phyloP scores from a whole-genome alignment of 2,797 vertebrate genomes.

The Phataginus tetradactyla region DNA sequence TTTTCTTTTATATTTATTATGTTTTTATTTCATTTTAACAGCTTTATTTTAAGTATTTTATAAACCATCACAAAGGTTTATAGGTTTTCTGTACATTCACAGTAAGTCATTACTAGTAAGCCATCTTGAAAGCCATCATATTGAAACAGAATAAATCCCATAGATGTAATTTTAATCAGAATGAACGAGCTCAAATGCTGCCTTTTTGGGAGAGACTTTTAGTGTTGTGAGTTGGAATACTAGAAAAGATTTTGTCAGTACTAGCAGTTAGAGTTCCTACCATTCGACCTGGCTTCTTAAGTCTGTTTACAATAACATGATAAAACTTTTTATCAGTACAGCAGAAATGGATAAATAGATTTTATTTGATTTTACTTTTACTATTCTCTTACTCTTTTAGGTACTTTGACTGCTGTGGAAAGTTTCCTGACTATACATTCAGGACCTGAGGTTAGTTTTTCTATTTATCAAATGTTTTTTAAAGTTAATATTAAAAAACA shows the following conservation, averaged over 20 bases:
- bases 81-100: slow-evolving; percentile 3
- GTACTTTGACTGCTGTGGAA: slow-evolving; percentile 95
- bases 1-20: not conserved
- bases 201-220: not conserved
- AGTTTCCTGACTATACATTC: slow-evolving; percentile 92
- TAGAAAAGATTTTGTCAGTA: not conserved
- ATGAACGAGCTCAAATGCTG: not conserved
- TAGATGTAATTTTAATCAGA: not conserved
- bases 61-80: not conserved
- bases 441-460: slow-evolving; percentile 92
- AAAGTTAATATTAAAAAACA: slow-evolving; percentile 15
- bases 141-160: not conserved
- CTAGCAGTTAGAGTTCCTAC: not conserved
- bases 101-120: not conserved
- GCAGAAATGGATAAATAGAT: not conserved
- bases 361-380: slow-evolving; percentile 34
- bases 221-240: not conserved
- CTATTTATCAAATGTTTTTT: slow-evolving; percentile 18
- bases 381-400: slow-evolving; percentile 83
- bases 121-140: not conserved
- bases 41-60: slow-evolving; percentile 34
- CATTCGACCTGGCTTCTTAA: not conserved
- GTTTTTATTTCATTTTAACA: slow-evolving; percentile 36
- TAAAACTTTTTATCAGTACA: slow-evolving; percentile 39
- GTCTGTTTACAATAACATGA: not conserved